A percentile compares a stretch with the other conserved stretches of the same genome.
Evolutionary conservation across 2,113 vertebrate species (phyloP).

Genomic region (Xiphias gladius): DNA sequence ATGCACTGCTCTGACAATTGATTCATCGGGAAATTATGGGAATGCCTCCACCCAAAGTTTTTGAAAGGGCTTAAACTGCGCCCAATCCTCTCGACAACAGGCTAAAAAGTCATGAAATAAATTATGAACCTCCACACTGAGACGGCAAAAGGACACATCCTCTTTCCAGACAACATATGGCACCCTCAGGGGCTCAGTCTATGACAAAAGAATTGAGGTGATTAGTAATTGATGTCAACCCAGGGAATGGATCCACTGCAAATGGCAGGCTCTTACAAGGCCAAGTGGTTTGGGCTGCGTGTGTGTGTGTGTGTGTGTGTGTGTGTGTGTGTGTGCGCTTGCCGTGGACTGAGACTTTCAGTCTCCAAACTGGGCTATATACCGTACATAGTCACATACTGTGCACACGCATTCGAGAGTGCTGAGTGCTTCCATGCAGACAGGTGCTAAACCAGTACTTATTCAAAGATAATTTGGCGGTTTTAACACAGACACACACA

Average conservation of each 20-base stretch:
- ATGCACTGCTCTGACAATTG: neutral
- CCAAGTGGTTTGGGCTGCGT: conserved; percentile 17
- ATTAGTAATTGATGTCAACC: conserved; percentile 54
- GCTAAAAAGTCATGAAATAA: neutral
- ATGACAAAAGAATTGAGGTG: conserved; percentile 33
- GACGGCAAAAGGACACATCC: conserved; percentile 38
- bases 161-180: conserved; percentile 32
- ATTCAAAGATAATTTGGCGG: conserved; percentile 35
- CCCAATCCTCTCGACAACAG: neutral
- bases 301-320: conserved; percentile 34
- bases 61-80: neutral
- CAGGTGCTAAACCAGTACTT: conserved; percentile 37
- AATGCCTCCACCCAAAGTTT: neutral
- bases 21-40: neutral
- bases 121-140: conserved; percentile 5
- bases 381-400: neutral
- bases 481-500: conserved; percentile 21
- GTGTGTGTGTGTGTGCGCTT: conserved; percentile 21
- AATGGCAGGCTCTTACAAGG: conserved; percentile 30
- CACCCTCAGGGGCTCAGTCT: conserved; percentile 20
- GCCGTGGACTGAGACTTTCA: conserved; percentile 8
- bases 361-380: conserved; percentile 3
- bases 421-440: conserved; percentile 39
- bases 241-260: conserved; percentile 34
- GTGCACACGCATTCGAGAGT: conserved; percentile 1